Base-by-base conservation (phyloP, 2,797 vertebrate species). In the Clarias pachynema region DNA sequence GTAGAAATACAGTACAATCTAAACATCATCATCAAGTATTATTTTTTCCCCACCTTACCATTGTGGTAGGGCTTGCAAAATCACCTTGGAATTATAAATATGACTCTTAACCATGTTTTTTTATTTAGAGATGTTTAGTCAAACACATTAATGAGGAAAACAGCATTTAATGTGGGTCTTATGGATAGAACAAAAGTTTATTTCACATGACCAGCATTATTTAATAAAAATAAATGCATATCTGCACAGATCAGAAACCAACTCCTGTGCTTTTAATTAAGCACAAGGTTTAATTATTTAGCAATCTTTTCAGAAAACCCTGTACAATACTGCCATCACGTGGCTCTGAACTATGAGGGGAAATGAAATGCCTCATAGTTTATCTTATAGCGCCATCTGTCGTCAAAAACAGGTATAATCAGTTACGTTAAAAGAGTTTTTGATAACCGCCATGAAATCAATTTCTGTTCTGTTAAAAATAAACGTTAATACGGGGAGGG, bases 311-410 rank as follows among this genome's bases (percentile, higher is more conserved):
- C 31, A 49, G 34, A 90, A 92, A 89, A 31, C 12, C 10, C 78
- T 87, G 86, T 90, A 82, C 91, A 93, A 92, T 81, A 92, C 24
- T 18, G 89, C 79, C 90, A 85, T 81, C 91, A 78, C 66, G 65
- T 89, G 85, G 75, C 69, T 57, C 29, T 40, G 53, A 63, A n/a
- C 7, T 0, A 5, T 31, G 5, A 37, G 66, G n/a, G 14, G 0
- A 4, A 82, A 12, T 16, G n/a, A 57, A 40, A 20, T n/a, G 16
- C 16, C 4, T 77, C 59, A 63, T 80, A 53, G 8, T 72, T 82
- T 6, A 78, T 85, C 63, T 20, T 83, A 34, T 15, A 83, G 69
- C 26, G 80, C 63, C n/a, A 1, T 16, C 81, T 85, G 37, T 65
- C 85, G 79, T 72, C 34, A 44, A 16, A 53, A 53, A 74, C 29